phyloP scores from a whole-genome alignment of 2,888 invertebrate species.

The Linhomoeus sp. region DNA sequence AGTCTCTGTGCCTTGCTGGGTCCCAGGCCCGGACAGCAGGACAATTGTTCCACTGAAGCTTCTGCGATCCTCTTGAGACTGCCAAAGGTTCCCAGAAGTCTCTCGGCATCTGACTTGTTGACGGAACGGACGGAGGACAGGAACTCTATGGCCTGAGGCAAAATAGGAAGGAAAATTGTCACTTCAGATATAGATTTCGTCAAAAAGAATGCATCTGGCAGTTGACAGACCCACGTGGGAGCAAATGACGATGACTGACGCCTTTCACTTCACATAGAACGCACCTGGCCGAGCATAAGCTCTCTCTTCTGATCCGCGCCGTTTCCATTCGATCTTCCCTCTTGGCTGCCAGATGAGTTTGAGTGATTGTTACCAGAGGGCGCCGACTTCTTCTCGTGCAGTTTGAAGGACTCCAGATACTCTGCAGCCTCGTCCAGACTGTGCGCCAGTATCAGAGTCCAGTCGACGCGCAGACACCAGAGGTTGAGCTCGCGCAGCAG shows the following conservation, averaged over 20 bases:
- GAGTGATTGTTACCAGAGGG: no score
- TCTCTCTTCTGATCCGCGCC: no score
- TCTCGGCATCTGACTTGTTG: constrained; percentile 19
- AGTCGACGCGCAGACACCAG: constrained; percentile 16
- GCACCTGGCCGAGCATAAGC: no score
- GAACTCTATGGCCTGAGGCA: constrained; percentile 5
- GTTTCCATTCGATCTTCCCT: no score
- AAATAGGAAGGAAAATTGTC: no score
- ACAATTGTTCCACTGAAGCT: constrained; percentile 14
- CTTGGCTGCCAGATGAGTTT: no score
- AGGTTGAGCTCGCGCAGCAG: constrained; percentile 21
- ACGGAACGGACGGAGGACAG: constrained; percentile 17
- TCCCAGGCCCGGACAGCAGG: constrained; percentile 18
- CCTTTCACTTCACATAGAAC: no score
- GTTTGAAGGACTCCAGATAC: constrained; percentile 22
- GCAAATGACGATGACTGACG: no score
- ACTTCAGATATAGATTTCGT: no score
- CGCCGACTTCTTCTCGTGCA: constrained; percentile 13
- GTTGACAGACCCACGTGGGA: no score
- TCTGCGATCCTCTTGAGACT: constrained; percentile 12
- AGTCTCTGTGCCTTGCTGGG: constrained; percentile 18
- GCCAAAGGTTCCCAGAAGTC: constrained; percentile 18
- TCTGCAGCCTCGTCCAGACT: constrained; percentile 24
- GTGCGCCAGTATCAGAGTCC: constrained; percentile 21
- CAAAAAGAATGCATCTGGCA: no score